Percentiles rank a stretch among this genome's conserved stretches.
These are phyloP conservation scores for Apaloderma vittatum DNA, from an alignment of 2,113 vertebrate species.

Conservation along the genomic window DNA sequence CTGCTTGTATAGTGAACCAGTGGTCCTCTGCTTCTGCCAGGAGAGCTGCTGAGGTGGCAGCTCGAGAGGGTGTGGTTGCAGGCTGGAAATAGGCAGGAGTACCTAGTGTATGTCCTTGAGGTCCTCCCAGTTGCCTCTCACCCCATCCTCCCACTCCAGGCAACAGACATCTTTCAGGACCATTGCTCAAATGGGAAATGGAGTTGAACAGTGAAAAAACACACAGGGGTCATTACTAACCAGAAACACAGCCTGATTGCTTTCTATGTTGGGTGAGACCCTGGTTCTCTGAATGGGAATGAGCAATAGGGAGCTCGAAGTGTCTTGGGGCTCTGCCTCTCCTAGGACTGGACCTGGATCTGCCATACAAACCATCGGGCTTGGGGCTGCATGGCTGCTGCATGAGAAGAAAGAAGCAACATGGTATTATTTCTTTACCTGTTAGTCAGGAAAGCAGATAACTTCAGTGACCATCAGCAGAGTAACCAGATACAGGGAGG, in stretches of 20 bases:
- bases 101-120: rapidly evolving
- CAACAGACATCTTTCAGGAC: background rate
- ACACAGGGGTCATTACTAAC: background rate
- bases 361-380: rapidly evolving
- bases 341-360: background rate
- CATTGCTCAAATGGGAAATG: background rate
- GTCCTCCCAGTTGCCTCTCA: background rate
- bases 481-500: background rate
- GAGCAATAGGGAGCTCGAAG: background rate
- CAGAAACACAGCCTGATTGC: background rate
- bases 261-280: background rate
- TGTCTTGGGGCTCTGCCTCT: background rate
- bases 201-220: background rate
- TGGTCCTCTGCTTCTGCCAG: background rate
- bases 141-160: background rate
- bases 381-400: background rate
- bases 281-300: background rate
- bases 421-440: background rate
- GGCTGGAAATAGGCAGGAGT: background rate
- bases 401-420: background rate
- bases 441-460: background rate
- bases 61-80: background rate
- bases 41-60: background rate
- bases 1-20: background rate
- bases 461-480: background rate